A percentile compares a stretch with the other conserved stretches of the same genome.
Conservation (phyloP, 2,113 vertebrate genomes). For the Psephotus haematonotus region DNA sequence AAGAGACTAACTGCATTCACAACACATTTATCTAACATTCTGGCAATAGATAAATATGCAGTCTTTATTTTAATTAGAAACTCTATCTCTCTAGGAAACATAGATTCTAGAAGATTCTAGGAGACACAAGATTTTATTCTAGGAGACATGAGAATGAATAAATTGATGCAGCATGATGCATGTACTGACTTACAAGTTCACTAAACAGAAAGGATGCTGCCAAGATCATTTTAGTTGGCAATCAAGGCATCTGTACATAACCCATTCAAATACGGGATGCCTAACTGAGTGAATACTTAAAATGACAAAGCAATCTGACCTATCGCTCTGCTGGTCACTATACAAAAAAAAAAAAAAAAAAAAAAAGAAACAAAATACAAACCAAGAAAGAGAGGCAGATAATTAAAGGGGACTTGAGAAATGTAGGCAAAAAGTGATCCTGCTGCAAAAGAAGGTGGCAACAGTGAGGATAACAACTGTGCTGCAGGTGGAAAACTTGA, state of each 20-base stretch:
- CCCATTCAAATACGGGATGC: not conserved
- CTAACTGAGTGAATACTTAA: fast-evolving
- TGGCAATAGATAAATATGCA: not conserved
- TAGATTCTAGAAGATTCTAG: not conserved
- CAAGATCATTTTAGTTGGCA: not conserved
- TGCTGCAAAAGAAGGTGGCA: not conserved
- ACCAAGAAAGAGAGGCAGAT: fast-evolving
- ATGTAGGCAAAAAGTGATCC: not conserved
- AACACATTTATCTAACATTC: not conserved
- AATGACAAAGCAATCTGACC: not conserved
- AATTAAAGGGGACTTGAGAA: not conserved
- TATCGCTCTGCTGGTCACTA: not conserved
- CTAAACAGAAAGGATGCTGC: not conserved
- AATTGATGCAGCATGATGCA: not conserved
- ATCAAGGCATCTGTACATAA: not conserved
- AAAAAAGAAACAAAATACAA: no score
- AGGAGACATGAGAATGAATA: not conserved
- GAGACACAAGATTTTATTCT: not conserved
- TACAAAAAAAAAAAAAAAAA: no score
- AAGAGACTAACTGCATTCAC: not conserved
- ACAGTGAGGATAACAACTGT: not conserved
- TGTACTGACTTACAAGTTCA: not conserved
- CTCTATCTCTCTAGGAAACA: not conserved
- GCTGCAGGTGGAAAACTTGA: not conserved
- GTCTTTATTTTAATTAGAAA: not conserved